Conservation (phyloP, 2,888 invertebrate species). For the Abrostola triplasia region DNA sequence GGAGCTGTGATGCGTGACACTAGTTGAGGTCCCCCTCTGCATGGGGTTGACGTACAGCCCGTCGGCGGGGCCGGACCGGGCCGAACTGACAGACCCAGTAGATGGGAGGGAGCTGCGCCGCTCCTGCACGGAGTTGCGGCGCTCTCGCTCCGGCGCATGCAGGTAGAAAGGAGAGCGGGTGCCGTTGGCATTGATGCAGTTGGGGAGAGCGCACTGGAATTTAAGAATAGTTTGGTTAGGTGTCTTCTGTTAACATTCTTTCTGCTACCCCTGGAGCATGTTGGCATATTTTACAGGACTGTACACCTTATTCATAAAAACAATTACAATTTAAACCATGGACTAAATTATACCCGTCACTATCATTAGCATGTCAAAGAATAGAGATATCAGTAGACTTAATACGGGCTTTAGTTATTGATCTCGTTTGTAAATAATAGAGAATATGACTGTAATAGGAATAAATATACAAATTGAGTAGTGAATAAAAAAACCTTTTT, state of each 20-base stretch:
- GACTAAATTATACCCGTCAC: no score
- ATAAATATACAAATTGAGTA: no score
- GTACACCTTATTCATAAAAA: no score
- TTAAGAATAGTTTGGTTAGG: neutral
- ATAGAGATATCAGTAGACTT: no score
- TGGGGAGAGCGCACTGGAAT: conserved; percentile 87
- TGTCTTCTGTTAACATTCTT: conserved; percentile 53
- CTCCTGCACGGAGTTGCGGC: conserved; percentile 71
- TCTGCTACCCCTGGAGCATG: neutral
- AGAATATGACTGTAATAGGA: no score
- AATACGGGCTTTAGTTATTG: no score
- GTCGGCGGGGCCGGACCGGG: conserved; percentile 89
- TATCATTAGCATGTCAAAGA: no score
- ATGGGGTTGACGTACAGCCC: conserved; percentile 96
- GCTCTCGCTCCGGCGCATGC: conserved; percentile 90
- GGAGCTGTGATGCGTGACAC: conserved; percentile 75
- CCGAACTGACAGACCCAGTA: conserved; percentile 79
- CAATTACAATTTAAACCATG: no score
- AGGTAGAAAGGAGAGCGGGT: conserved; percentile 91
- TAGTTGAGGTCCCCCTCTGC: conserved; percentile 82
- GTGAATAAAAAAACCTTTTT: no score
- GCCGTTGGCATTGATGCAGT: conserved; percentile 84
- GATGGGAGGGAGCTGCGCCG: conserved; percentile 80
- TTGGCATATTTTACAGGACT: no score
- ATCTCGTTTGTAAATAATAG: no score